Base-by-base conservation (phyloP, 2,888 invertebrate species). In the Drosophila cracens region DNA sequence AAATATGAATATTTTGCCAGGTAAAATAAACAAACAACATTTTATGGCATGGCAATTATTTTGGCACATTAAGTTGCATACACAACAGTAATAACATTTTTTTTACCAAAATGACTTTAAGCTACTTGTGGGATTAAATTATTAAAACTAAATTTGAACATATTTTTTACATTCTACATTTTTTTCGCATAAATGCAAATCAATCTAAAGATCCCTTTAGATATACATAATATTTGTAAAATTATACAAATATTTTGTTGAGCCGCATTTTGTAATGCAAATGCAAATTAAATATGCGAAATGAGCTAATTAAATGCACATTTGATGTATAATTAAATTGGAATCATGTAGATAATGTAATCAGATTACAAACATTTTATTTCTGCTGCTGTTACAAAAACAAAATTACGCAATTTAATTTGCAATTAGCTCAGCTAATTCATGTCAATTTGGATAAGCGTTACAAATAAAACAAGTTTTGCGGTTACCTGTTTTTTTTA, bases 341-440 rank as follows among this genome's bases (percentile, higher is more conserved):
- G 48, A 79, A 76, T 69, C 60, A 71, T 68, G 57, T 58, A 49
- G 63, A 57, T 79, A 67, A 70, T 67, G 38, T 75, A 59, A 71
- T 80, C 62, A 58, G 53, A 71, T 79, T 78, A 76, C 76, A 75
- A 68, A 27, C 53, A 66, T 40, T 58, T 56, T 29, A 31, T 58
- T 48, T 18, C 31, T 40, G 38, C 13, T 65, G n/a, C 11, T 51
- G 56, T 57, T 60, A 51, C 46, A 60, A 51, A 71, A 76, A 83
- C 74, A 65, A 81, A 85, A 86, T 86, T 79, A 66, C 46, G 70
- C 79, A 75, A 88, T 88, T 85, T 75, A 83, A 46, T 83, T 79
- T 74, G 74, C 74, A 86, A 85, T 85, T 85, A 85, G 79, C 79
- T 21, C 40, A 53, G 74, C 75, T 83, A 76, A 86, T 81, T 83